Percentiles rank a stretch among this genome's conserved stretches.
These are phyloP conservation scores for Tenrec ecaudatus DNA, from an alignment of 2,113 vertebrate genomes.

Conservation along the genomic window DNA sequence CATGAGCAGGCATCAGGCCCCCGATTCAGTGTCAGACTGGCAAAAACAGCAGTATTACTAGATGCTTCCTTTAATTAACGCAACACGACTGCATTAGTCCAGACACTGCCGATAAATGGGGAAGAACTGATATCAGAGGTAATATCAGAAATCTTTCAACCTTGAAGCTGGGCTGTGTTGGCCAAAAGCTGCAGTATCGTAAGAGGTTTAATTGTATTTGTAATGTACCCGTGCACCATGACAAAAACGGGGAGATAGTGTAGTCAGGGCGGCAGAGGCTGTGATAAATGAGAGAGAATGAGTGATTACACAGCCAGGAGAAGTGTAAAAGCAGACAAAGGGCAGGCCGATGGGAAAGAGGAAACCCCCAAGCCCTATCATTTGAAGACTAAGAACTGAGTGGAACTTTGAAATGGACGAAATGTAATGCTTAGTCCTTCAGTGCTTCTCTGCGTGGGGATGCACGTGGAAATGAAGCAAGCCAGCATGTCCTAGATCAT, in stretches of 20 bases:
- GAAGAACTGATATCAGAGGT: constrained; percentile 89
- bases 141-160: constrained; percentile 92
- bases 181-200: constrained; percentile 88
- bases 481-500: neutral
- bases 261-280: constrained; percentile 81
- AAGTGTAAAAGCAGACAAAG: constrained; percentile 88
- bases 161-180: constrained; percentile 89
- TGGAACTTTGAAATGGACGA: constrained; percentile 73
- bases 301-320: constrained; percentile 85
- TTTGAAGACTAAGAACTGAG: constrained; percentile 74
- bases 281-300: constrained; percentile 91
- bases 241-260: constrained; percentile 90
- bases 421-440: neutral
- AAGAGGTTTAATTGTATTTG: constrained; percentile 92
- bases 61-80: constrained; percentile 96
- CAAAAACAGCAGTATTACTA: constrained; percentile 89
- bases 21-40: constrained; percentile 92
- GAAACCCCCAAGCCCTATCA: constrained; percentile 78
- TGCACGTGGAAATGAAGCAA: neutral
- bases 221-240: constrained; percentile 91
- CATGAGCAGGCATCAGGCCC: constrained; percentile 94
- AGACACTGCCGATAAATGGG: constrained; percentile 89
- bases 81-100: constrained; percentile 88
- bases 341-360: constrained; percentile 81
- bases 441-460: neutral